Evolutionary conservation across 2,797 vertebrate species (phyloP), one percentile per base, ranked within the genome.

Genomic region (Phalanger gymnotis): DNA sequence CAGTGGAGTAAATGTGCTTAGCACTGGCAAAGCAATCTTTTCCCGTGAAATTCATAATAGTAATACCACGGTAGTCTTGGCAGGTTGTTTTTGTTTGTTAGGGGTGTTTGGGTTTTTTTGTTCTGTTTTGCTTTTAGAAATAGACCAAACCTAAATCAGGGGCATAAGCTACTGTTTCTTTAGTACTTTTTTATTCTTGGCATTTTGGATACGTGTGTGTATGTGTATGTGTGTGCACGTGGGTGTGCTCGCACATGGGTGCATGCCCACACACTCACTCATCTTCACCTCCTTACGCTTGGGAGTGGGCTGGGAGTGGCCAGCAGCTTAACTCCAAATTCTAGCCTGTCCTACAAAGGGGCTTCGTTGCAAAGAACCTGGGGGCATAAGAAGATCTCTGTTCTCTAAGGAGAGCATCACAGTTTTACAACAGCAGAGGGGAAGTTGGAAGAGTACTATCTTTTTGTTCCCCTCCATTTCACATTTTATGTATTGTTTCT

Each of bases 151-250:
- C 73, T 40, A 51, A 87, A 87, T 87, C 73, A 87, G 73, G 73
- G 73, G 73, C 73, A 87, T 87, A 87, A 87, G 66, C 10, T 1
- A 81, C 52, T 94, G 73, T 30, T 0, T 52, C 92, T 53, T 10
- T 34, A 52, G 54, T 61, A 11, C 7, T 58, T 81, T 47, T 73
- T 51, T 47, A 0, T 5, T 0, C 22, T 27, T 4, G 54, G 54
- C 30, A 28, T 66, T 12, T 87, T 55, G 0, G 73, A 16, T 53
- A 55, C 40, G 13, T 22, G 66, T 7, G n/a, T 73, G 14, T 2
- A 40, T 1, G 0, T 0, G 52, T 0, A 0, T 5, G 25, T 0
- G 28, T 12, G 0, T 0, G 55, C 0, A 28, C 31, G 30, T 58
- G 28, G 0, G 7, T 58, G 57, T n/a, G n/a, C n/a, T n/a, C n/a